Evolutionary conservation across 2,113 vertebrate genomes (phyloP).

Genomic region (Petaurus breviceps): DNA sequence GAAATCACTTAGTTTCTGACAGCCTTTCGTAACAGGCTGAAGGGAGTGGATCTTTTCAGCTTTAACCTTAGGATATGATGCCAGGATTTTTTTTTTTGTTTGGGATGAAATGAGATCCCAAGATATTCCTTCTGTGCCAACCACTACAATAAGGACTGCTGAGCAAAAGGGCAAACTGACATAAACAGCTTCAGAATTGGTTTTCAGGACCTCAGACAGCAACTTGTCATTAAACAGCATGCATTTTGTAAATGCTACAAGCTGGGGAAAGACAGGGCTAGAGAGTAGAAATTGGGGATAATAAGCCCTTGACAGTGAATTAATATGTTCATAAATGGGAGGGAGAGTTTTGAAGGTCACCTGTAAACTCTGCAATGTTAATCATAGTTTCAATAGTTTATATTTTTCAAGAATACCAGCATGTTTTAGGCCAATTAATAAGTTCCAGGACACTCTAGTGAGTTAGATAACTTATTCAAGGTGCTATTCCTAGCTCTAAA

Average conservation of each 20-base stretch:
- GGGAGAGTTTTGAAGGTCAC: not conserved
- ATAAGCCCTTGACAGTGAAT: not conserved
- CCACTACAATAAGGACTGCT: accelerated
- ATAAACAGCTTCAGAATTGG: not conserved
- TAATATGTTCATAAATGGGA: not conserved
- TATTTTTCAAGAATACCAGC: not conserved
- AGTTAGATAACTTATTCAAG: not conserved
- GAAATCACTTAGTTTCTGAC: slow-evolving; percentile 49
- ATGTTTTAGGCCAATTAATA: not conserved
- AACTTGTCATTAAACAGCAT: not conserved
- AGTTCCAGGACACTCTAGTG: not conserved
- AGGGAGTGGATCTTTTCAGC: not conserved
- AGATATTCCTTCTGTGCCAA: not conserved
- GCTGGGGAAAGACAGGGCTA: not conserved
- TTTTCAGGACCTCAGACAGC: not conserved
- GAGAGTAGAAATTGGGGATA: not conserved
- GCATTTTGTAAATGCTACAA: not conserved
- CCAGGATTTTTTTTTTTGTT: not conserved
- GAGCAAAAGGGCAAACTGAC: not conserved
- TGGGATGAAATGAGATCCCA: slow-evolving; percentile 11
- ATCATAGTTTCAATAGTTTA: not conserved
- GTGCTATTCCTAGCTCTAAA: not conserved
- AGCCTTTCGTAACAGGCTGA: slow-evolving; percentile 1
- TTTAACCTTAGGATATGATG: not conserved
- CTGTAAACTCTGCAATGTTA: not conserved